Base-by-base conservation (phyloP, 2,888 invertebrate species). In the Mythimna impura region DNA sequence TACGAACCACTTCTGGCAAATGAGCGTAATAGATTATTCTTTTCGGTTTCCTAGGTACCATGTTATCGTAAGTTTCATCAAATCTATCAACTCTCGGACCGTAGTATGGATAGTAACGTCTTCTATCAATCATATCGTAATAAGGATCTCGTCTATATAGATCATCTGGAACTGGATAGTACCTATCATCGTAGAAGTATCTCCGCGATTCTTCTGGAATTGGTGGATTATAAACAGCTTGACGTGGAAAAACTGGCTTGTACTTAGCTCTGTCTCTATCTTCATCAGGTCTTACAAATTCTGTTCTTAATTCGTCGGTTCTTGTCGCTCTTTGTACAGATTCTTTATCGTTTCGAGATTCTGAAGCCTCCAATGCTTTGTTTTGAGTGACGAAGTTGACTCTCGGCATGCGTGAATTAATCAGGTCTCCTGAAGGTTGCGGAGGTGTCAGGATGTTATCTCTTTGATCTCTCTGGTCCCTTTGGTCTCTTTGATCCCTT, bases 1-100 rank as follows among this genome's bases (percentile, higher is more conserved):
- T 96, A 68, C 97, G 94, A 0, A 97, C 97, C 6, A 97, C 97
- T 91, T 97, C 97, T 14, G 97, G 97, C 43, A 97, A 91, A 88
- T 97, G 97, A 0, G 97, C 97, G 83, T 97, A 97, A 88, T 97
- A 97, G 72, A 97, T 97, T 70, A 97, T 97, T 73, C 97, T 96
- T 85, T 97, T 97, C 10, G 97, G 97, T 87, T 96, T 96, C 68
- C 95, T 91, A 4, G 95, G 93, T 12, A 95, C 88, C 72, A 89
- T 90, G 83, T 94, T 95, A 79, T 96, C 95, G 70, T 94, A 94
- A 4, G 87, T 84, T 40, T 95, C 96, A 73, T 96, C 96, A 84
- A 93, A 96, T 85, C 95, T 91, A 71, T 96, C 96, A 3, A 94
- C 87, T 85, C 93, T 91, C 22, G 95, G 91, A 0, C 88, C 93